phyloP scores from a whole-genome alignment of 1,140 invertebrate genomes.

The Eurosta solidaginis region DNA sequence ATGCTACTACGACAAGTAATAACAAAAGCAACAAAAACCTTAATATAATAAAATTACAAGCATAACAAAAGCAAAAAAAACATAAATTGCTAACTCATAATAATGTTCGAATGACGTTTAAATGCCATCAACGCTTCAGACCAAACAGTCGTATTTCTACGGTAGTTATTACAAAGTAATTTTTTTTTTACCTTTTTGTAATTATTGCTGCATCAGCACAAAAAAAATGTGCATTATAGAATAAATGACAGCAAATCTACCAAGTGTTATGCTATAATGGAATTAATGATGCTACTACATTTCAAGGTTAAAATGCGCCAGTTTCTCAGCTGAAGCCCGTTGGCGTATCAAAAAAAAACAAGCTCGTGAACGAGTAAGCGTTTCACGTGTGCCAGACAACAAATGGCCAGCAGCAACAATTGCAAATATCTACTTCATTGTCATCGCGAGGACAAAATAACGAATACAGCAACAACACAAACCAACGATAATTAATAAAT shows the following conservation, averaged over 20 bases:
- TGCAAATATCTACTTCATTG: slow-evolving; percentile 6
- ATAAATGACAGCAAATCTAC: slow-evolving; percentile 17
- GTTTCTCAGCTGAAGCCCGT: background rate
- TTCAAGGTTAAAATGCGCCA: background rate
- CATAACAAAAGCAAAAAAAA: background rate
- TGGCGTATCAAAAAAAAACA: background rate
- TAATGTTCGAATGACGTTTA: background rate
- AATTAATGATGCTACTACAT: slow-evolving; percentile 27
- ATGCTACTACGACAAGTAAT: too few relatives aligned
- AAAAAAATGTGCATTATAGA: background rate
- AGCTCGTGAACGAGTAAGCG: background rate
- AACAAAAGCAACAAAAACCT: background rate
- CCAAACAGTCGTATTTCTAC: background rate
- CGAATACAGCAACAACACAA: background rate
- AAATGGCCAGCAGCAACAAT: background rate
- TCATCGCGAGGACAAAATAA: background rate
- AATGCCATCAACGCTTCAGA: background rate
- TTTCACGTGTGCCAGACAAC: background rate
- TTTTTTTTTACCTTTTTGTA: background rate
- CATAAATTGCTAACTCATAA: background rate
- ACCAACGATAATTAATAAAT: too few relatives aligned
- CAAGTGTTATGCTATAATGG: slow-evolving; percentile 5
- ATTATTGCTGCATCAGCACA: background rate
- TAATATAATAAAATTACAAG: background rate
- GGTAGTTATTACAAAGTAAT: background rate